A percentile compares a stretch with the other conserved stretches of the same genome.
These are phyloP conservation scores for Rostratula benghalensis DNA, from an alignment of 2,113 vertebrate genomes.

Conservation along the genomic window DNA sequence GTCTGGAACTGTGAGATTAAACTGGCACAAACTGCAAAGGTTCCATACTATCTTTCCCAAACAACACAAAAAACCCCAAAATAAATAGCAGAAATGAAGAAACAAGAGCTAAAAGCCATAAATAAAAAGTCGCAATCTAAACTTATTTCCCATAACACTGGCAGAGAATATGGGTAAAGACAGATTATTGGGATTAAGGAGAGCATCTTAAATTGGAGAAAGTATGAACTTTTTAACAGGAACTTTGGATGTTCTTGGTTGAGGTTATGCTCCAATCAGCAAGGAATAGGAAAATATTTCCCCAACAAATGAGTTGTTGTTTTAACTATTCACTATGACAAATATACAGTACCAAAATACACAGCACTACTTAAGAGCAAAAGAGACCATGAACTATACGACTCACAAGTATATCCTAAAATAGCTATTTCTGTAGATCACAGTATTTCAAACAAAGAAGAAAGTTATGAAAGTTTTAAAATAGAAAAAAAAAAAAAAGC, in stretches of 20 bases:
- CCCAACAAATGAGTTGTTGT: not conserved
- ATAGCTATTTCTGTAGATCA: not conserved
- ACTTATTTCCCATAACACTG: not conserved
- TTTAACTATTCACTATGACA: not conserved
- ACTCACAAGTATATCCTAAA: not conserved
- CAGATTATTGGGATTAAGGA: not conserved
- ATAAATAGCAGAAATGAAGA: not conserved
- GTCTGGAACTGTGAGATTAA: not conserved
- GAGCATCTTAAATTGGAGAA: not conserved
- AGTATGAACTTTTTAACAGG: not conserved
- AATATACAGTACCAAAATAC: not conserved
- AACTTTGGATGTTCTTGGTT: not conserved
- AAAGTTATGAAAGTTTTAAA: not conserved
- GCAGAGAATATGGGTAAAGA: not conserved
- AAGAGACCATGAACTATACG: not conserved
- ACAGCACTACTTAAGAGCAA: not conserved
- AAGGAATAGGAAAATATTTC: not conserved
- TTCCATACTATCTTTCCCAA: not conserved
- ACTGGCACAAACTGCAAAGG: not conserved
- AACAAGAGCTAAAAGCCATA: not conserved
- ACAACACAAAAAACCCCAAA: not conserved
- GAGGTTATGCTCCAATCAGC: not conserved
- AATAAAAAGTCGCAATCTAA: not conserved
- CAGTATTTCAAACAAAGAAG: not conserved
- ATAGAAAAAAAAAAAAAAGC: not conserved